A percentile compares a stretch with the other conserved stretches of the same genome.
Conservation (phyloP, 2,113 vertebrate species). For the Lynx canadensis region DNA sequence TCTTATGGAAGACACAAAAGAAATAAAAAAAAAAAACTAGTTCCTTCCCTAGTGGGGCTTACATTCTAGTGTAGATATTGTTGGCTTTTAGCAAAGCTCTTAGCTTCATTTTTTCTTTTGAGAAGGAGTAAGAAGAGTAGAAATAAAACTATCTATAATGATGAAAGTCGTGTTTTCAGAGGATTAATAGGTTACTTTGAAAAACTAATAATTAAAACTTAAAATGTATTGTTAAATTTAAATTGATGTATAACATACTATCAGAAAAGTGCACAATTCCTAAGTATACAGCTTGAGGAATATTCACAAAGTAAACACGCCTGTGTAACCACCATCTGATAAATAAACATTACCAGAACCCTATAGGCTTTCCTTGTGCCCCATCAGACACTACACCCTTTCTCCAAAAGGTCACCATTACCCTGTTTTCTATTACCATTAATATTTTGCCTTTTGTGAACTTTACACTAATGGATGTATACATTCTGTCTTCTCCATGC, state of each 20-base stretch:
- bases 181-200: conserved; percentile 10
- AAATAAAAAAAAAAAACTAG: neutral
- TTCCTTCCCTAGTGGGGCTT: neutral
- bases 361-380: neutral
- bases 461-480: neutral
- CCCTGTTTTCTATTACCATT: neutral
- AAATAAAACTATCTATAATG: neutral
- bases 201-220: conserved; percentile 11
- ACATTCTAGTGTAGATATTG: neutral
- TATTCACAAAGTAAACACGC: neutral
- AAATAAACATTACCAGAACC: neutral
- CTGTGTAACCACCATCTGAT: neutral
- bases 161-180: neutral
- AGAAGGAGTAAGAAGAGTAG: neutral
- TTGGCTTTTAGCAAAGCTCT: neutral
- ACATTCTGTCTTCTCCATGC: neutral
- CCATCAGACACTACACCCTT: neutral
- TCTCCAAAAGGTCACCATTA: neutral
- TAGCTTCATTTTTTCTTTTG: conserved; percentile 12
- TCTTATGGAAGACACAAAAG: neutral
- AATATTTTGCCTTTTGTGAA: neutral
- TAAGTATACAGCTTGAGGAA: neutral
- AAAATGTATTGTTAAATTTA: conserved; percentile 6
- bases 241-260: neutral
- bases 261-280: neutral